Evolutionary conservation across 2,113 vertebrate genomes (phyloP), one percentile per base, ranked within the genome.

Genomic region (Corythaeola cristata): DNA sequence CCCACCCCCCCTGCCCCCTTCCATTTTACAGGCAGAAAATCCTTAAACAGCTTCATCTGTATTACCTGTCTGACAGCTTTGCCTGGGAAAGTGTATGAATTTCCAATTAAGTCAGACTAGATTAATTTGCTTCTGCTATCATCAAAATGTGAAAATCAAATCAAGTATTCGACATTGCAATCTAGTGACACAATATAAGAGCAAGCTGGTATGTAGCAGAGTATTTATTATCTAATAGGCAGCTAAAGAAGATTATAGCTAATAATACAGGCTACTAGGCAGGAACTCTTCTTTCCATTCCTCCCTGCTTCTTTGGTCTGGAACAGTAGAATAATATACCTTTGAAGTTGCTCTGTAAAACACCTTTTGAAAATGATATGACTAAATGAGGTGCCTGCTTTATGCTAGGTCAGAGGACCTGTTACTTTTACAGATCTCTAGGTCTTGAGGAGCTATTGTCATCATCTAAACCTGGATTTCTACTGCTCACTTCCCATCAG

Each of bases 1-100:
- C n/a, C n/a, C n/a, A n/a, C 64, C 7, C 15, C 7, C 1, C 9
- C 39, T 39, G 39, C 39, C 6, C 7, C 15, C 9, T 91, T 86
- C 32, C 35, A 74, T 92, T 97, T 94, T 83, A 49, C 28, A 77
- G 86, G 20, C 94, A 91, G 88, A 96, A 96, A 89, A 95, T 91
- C 73, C 58, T 95, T 76, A 45, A 91, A 89, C 32, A 89, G 14
- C 32, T 96, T 96, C 44, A 90, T 93, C 75, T 89, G 53, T 73
- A 47, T 62, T 67, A 95, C 78, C 76, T 89, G 76, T 78, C 67
- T 83, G 87, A 81, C 73, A 96, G 63, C 39, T 94, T 68, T 96
- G 72, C 47, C 63, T 89, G 52, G 56, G 28, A 95, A 96, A 66
- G 63, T 52, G 39, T 47, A 77, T 47, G 87, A 96, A 79, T 90